Evolutionary conservation across 2,113 vertebrate genomes (phyloP).

Genomic region (Brachyhypopomus gauderio): DNA sequence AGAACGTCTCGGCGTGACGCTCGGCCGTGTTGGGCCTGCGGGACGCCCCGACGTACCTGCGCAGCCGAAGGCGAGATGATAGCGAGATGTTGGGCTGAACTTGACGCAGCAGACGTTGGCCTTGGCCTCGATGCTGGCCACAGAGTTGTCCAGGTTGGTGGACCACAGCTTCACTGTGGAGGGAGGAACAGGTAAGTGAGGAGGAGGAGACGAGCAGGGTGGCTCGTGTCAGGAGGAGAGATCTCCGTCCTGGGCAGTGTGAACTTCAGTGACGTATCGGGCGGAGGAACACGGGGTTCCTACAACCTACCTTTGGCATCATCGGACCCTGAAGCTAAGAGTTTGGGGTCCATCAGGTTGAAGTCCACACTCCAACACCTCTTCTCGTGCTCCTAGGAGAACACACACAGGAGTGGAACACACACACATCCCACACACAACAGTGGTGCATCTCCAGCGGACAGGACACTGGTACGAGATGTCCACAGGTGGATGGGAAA

Average conservation of each 20-base stretch:
- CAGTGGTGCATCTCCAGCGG: neutral
- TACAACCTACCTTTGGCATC: constrained; percentile 91
- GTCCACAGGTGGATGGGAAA: no score
- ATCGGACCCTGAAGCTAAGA: constrained; percentile 97
- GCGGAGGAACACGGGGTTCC: neutral
- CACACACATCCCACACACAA: neutral
- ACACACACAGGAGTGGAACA: neutral
- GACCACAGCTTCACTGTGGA: constrained; percentile 95
- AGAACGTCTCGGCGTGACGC: no score
- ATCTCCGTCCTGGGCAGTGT: neutral
- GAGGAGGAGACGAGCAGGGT: neutral
- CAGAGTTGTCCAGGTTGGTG: constrained; percentile 97
- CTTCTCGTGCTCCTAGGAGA: constrained; percentile 92
- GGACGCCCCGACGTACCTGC: constrained; percentile 79
- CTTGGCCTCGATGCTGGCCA: constrained; percentile 97
- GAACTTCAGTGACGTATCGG: no score
- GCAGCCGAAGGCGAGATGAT: constrained; percentile 97
- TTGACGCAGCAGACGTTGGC: constrained; percentile 99
- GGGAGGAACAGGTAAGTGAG: neutral
- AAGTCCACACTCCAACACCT: constrained; percentile 99
- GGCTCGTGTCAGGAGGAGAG: neutral
- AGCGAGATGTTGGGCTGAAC: constrained; percentile 96
- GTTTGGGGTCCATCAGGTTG: constrained; percentile 98
- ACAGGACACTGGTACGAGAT: no score
- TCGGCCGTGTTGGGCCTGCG: no score